A percentile compares a stretch with the other conserved stretches of the same genome.
Conservation (phyloP, 2,888 invertebrate genomes). For the Phlogophora meticulosa region DNA sequence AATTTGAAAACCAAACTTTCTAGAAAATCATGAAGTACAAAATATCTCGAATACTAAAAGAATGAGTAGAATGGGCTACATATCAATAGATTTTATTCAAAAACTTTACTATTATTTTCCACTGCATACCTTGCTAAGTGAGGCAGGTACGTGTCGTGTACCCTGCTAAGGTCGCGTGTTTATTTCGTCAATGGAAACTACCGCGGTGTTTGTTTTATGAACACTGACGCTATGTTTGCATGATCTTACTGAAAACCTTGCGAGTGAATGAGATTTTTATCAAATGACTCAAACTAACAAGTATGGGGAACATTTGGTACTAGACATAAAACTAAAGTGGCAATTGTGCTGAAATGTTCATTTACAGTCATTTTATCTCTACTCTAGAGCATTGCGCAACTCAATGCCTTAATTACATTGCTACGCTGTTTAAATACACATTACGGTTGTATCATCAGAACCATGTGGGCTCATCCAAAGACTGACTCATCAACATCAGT, state of each 20-base stretch:
- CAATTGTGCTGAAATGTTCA: slow-evolving; percentile 21
- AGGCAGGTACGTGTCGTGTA: slow-evolving; percentile 22
- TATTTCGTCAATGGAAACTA: slow-evolving; percentile 69
- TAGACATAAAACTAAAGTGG: slow-evolving; percentile 34
- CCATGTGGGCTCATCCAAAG: slow-evolving; percentile 26
- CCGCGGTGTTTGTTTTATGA: slow-evolving; percentile 63
- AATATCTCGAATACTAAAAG: background rate
- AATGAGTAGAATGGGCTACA: too few relatives aligned
- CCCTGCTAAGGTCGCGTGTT: slow-evolving; percentile 51
- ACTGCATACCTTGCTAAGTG: slow-evolving; percentile 7
- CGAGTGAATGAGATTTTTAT: slow-evolving; percentile 37
- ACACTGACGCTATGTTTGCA: slow-evolving; percentile 61
- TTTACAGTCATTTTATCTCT: slow-evolving; percentile 29
- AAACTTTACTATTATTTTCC: background rate
- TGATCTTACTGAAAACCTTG: slow-evolving; percentile 55
- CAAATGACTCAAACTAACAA: slow-evolving; percentile 18
- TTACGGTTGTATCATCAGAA: slow-evolving; percentile 39
- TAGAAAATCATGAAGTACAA: background rate
- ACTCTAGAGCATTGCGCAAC: slow-evolving; percentile 32
- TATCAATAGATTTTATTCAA: background rate
- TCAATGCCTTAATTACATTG: slow-evolving; percentile 41
- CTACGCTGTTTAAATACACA: slow-evolving; percentile 14
- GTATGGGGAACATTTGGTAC: slow-evolving; percentile 12
- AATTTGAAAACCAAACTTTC: background rate
- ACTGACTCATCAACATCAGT: slow-evolving; percentile 43